Conservation (phyloP, 2,888 invertebrate genomes). For the Acleris emargana region DNA sequence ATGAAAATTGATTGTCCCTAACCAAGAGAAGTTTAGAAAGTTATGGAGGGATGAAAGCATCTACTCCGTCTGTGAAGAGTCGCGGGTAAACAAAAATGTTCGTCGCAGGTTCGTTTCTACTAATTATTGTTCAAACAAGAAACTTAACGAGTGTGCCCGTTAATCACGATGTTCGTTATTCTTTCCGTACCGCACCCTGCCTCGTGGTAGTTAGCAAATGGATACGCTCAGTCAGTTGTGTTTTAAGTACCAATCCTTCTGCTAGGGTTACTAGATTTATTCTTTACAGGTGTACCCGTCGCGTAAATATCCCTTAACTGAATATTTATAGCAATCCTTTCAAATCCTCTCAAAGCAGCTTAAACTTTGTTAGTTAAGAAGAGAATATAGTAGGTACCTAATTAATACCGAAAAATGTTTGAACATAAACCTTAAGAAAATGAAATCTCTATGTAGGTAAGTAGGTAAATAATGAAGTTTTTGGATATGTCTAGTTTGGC, state of each 20-base stretch:
- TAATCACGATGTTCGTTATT: conserved; percentile 55
- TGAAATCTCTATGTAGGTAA: no score
- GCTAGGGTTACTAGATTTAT: conserved; percentile 19
- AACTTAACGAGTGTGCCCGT: conserved; percentile 64
- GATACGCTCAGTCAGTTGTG: conserved; percentile 45
- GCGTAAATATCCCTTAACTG: neutral
- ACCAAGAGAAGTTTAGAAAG: conserved; percentile 79
- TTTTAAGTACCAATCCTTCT: conserved; percentile 30
- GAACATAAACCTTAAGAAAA: no score
- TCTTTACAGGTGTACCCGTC: neutral
- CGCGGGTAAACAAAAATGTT: conserved; percentile 63
- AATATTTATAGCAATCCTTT: neutral
- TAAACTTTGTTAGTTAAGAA: no score
- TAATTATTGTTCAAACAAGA: conserved; percentile 73
- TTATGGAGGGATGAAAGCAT: conserved; percentile 66
- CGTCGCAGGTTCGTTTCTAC: conserved; percentile 57
- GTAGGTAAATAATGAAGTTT: no score
- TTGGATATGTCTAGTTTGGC: no score
- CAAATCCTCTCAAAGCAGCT: no score
- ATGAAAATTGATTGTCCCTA: conserved; percentile 80
- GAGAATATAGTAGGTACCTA: no score
- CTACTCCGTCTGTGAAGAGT: conserved; percentile 42
- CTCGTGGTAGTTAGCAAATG: conserved; percentile 56
- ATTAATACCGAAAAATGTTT: no score
- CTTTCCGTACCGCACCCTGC: conserved; percentile 49